Base-by-base conservation (phyloP, 2,888 invertebrate species). In the Dolichomitus sp. region DNA sequence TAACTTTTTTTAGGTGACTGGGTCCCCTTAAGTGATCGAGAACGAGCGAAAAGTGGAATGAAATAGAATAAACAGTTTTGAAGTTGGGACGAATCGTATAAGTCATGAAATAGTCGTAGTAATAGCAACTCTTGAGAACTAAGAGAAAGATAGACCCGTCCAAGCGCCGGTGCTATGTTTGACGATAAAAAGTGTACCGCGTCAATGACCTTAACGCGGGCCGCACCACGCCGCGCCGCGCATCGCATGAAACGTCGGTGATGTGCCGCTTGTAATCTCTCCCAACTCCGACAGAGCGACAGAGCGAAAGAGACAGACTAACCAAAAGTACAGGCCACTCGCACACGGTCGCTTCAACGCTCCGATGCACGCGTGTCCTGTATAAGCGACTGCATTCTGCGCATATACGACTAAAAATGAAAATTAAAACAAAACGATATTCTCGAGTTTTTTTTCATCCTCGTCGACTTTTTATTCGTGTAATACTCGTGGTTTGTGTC, bases 151-250 rank as follows among this genome's bases (percentile, higher is more conserved):
- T 19, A 84, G 85, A 86, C 76, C 72, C 83, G 74, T 86, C 85
- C 81, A 84, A 87, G 86, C 74, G 89, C 85, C 81, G 85, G 83
- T 78, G 83, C 85, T 89, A 88, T 88, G 87, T 87, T 90, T 90
- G 90, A 90, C 90, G 91, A 92, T 90, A 92, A 93, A 83, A 93
- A 92, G 92, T 92, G 90, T 92, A 92, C 92, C 92, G 91, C 90
- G 93, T 93, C 93, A 92, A 92, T 92, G 93, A 93, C 92, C 92
- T 91, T 92, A 90, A 80, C 87, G 88, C 78, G 73, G 74, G 76
- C 76, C 70, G 77, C 87, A 87, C 87, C 79, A 79, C 70, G 77
- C 66, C 50, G 81, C 70, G 78, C 72, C 54, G 65, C 54, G 57
- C 70, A 50, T 61, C 42, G 76, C 65, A 76, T 59, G 76, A 70